phyloP scores from a whole-genome alignment of 2,888 invertebrate genomes.

The Trissolcus japonicus region DNA sequence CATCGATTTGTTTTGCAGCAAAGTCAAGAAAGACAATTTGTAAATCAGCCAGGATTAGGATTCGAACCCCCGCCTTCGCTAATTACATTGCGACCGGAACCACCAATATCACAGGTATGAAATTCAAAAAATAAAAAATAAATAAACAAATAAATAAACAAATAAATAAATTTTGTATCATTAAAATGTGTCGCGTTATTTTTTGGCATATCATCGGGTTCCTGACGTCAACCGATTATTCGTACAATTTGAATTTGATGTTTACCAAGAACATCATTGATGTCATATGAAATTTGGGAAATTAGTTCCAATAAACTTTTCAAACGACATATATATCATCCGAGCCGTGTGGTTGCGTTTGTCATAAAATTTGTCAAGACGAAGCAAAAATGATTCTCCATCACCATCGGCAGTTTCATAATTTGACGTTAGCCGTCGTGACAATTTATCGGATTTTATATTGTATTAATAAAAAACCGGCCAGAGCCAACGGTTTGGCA shows the following conservation, averaged over 20 bases:
- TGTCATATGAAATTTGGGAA: background rate
- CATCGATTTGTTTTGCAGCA: too few relatives aligned
- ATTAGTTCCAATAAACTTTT: too few relatives aligned
- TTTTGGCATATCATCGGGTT: slow-evolving; percentile 14
- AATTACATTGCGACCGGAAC: slow-evolving; percentile 84
- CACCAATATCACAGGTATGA: slow-evolving; percentile 83
- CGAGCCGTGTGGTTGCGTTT: too few relatives aligned
- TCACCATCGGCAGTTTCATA: slow-evolving; percentile 16
- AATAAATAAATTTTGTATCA: too few relatives aligned
- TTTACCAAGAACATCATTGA: background rate
- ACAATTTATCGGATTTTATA: slow-evolving; percentile 42
- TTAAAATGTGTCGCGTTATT: background rate
- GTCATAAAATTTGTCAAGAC: background rate
- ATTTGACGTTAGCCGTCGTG: slow-evolving; percentile 10
- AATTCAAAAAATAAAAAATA: background rate
- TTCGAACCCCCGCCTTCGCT: slow-evolving; percentile 82
- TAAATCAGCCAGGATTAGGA: slow-evolving; percentile 20
- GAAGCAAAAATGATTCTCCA: background rate
- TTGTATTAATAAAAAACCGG: slow-evolving; percentile 44
- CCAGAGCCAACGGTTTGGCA: slow-evolving; percentile 56
- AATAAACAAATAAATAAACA: background rate
- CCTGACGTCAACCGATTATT: slow-evolving; percentile 22
- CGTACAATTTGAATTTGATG: slow-evolving; percentile 4
- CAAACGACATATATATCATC: too few relatives aligned
- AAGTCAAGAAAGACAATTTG: slow-evolving; percentile 2